phyloP scores from a whole-genome alignment of 2,113 vertebrate species.

The Podilymbus podiceps region DNA sequence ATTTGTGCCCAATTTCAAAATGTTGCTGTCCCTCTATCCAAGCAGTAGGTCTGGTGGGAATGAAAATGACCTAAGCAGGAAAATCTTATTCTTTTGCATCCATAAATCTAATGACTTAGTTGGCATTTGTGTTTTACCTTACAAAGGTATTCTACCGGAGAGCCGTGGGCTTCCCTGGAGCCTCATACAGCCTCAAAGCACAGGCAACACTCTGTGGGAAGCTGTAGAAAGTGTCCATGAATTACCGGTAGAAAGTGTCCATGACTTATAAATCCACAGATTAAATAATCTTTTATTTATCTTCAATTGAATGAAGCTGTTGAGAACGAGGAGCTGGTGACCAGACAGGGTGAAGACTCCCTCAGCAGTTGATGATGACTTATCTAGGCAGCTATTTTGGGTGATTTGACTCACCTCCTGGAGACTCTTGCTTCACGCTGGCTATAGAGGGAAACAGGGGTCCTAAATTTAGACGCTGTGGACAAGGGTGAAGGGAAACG shows the following conservation, averaged over 20 bases:
- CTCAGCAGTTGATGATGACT: not conserved
- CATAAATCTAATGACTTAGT: not conserved
- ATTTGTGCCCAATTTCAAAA: not conserved
- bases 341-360: not conserved
- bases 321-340: not conserved
- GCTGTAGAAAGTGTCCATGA: not conserved
- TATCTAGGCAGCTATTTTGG: not conserved
- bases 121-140: not conserved
- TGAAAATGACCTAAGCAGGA: not conserved
- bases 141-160: not conserved
- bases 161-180: not conserved
- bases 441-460: not conserved
- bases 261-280: not conserved
- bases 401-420: constrained; percentile 12
- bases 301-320: not conserved
- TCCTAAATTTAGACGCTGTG: constrained; percentile 32
- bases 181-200: not conserved
- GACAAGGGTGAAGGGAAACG: not conserved
- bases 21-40: not conserved
- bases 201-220: not conserved
- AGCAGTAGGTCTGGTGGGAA: not conserved
- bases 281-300: not conserved
- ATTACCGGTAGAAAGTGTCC: not conserved
- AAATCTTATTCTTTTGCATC: not conserved
- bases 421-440: not conserved